Percentiles rank a stretch among this genome's conserved stretches.
phyloP scores from a whole-genome alignment of 2,888 invertebrate species.

The Dysmachus trigonus region DNA sequence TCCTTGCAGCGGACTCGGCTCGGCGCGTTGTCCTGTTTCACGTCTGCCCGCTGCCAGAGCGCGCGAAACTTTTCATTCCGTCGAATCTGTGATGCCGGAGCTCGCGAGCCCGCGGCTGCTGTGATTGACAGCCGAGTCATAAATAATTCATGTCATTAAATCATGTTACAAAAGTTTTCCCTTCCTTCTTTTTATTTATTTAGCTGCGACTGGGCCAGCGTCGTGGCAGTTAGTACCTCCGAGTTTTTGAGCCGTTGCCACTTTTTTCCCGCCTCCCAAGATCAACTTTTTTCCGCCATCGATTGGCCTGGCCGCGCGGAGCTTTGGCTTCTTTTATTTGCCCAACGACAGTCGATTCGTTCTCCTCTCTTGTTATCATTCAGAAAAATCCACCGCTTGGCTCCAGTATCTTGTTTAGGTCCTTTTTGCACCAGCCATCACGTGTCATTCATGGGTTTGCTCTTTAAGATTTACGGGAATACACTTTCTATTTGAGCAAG shows the following conservation, averaged over 20 bases:
- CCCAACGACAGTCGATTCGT: neutral
- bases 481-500: neutral
- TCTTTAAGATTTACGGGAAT: neutral
- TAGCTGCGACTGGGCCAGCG: constrained; percentile 15
- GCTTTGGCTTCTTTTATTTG: constrained; percentile 23
- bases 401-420: neutral
- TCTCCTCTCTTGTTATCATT: neutral
- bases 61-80: constrained; percentile 47
- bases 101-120: constrained; percentile 55
- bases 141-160: constrained; percentile 66
- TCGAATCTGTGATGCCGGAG: constrained; percentile 36
- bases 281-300: constrained; percentile 30
- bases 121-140: constrained; percentile 65
- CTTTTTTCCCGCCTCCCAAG: constrained; percentile 34
- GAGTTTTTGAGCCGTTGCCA: constrained; percentile 31
- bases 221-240: constrained; percentile 27
- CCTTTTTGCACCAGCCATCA: neutral
- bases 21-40: constrained; percentile 33
- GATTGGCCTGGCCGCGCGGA: constrained; percentile 6
- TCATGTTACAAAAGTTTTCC: constrained; percentile 64
- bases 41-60: constrained; percentile 4
- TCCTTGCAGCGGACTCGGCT: neutral
- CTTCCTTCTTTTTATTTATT: constrained; percentile 35
- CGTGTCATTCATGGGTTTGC: neutral
- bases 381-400: neutral